Percentiles rank a stretch among this genome's conserved stretches.
Conservation (phyloP, 2,797 vertebrate species). For the Sebastes iracundus region DNA sequence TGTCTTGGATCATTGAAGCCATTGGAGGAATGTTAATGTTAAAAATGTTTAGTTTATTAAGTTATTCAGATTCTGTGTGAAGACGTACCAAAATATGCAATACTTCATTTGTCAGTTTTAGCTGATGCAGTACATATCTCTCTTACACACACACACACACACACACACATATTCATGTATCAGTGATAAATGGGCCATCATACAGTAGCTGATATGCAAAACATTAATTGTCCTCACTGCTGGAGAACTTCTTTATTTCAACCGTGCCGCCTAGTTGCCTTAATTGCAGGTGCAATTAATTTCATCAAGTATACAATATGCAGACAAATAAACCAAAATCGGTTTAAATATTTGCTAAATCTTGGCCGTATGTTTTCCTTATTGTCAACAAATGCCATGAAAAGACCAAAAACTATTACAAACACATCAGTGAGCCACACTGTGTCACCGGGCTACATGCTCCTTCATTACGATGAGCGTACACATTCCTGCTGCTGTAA, state of each 20-base stretch:
- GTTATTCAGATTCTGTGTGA: constrained; percentile 9
- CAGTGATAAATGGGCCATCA: background rate
- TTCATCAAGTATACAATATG: background rate
- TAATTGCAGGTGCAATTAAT: background rate
- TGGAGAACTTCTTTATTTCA: background rate
- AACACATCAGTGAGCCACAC: background rate
- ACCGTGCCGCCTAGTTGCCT: background rate
- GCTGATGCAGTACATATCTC: background rate
- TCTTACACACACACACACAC: background rate
- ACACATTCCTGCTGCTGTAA: background rate
- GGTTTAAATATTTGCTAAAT: constrained; percentile 10
- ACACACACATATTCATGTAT: background rate
- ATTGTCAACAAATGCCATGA: background rate
- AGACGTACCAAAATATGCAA: background rate
- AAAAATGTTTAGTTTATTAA: constrained; percentile 22
- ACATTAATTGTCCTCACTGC: background rate
- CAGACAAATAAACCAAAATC: background rate
- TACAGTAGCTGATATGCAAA: background rate
- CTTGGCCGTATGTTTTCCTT: background rate
- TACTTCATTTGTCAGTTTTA: constrained; percentile 38
- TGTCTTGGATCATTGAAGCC: background rate
- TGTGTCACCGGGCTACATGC: too few relatives aligned
- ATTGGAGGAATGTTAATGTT: background rate
- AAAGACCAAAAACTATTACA: background rate
- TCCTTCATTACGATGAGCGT: too few relatives aligned